These are phyloP conservation scores for Agriopis leucophaearia DNA, from an alignment of 2,888 invertebrate species.

Conservation along the genomic window DNA sequence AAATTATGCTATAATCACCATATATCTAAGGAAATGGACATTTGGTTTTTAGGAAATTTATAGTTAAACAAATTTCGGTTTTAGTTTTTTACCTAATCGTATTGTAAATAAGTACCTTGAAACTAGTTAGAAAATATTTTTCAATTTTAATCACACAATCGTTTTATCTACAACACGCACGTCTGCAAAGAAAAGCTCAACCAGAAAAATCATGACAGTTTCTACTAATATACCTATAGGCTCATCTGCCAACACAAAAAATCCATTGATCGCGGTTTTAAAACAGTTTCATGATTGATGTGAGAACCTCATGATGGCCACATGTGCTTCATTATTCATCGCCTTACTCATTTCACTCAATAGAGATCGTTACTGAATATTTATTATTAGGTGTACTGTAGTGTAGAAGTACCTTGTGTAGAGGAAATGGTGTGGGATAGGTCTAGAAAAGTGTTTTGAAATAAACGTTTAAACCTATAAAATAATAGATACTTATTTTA, in stretches of 20 bases:
- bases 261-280: conserved; percentile 14
- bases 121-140: no score
- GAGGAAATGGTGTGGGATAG: conserved; percentile 12
- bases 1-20: no score
- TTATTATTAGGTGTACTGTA: conserved; percentile 23
- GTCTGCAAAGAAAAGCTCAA: not conserved
- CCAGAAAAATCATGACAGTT: conserved; percentile 21
- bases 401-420: not conserved
- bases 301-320: conserved; percentile 3
- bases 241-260: conserved; percentile 19
- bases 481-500: no score
- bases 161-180: not conserved
- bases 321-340: conserved; percentile 16
- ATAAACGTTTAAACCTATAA: no score
- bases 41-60: no score
- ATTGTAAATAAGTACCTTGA: no score
- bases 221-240: conserved; percentile 20
- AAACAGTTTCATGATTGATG: conserved; percentile 26
- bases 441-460: conserved; percentile 11
- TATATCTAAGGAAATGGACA: no score
- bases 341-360: conserved; percentile 28
- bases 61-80: no score
- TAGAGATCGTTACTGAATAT: conserved; percentile 28
- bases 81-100: no score
- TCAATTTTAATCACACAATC: no score